These are phyloP conservation scores for Falco columbarius DNA, from an alignment of 2,797 vertebrate species.

Conservation along the genomic window DNA sequence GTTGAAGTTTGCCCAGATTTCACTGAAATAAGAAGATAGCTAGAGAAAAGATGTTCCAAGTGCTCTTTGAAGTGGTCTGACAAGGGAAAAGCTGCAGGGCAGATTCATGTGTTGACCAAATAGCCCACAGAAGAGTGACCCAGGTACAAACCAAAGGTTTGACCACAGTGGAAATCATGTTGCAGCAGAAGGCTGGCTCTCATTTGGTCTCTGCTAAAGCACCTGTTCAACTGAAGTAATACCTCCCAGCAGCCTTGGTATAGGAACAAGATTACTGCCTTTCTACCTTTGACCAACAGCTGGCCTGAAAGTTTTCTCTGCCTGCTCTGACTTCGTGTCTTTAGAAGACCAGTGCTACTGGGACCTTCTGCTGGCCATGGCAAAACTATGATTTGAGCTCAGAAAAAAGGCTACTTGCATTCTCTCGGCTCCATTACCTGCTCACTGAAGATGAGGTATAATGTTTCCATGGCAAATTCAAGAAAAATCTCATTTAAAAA, in stretches of 20 bases:
- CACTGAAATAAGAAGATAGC: accelerated
- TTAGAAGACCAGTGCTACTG: background rate
- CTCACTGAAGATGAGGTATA: background rate
- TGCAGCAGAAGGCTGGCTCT: background rate
- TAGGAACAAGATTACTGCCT: background rate
- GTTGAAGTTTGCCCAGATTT: background rate
- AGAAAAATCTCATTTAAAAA: background rate
- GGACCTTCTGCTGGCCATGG: background rate
- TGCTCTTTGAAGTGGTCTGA: background rate
- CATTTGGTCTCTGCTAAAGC: background rate
- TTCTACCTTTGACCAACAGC: background rate
- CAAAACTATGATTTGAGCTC: background rate
- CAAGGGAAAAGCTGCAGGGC: background rate
- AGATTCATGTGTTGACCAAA: background rate
- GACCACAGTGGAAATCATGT: background rate
- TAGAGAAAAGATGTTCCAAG: background rate
- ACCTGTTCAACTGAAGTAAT: background rate
- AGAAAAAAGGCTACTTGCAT: background rate
- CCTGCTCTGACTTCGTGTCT: background rate
- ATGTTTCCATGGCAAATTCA: background rate
- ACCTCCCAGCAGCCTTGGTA: background rate
- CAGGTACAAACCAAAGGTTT: background rate
- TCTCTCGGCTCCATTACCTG: background rate
- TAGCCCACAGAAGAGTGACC: background rate
- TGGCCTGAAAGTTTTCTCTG: background rate